phyloP scores from a whole-genome alignment of 2,797 vertebrate species.

The Spea hammondii region DNA sequence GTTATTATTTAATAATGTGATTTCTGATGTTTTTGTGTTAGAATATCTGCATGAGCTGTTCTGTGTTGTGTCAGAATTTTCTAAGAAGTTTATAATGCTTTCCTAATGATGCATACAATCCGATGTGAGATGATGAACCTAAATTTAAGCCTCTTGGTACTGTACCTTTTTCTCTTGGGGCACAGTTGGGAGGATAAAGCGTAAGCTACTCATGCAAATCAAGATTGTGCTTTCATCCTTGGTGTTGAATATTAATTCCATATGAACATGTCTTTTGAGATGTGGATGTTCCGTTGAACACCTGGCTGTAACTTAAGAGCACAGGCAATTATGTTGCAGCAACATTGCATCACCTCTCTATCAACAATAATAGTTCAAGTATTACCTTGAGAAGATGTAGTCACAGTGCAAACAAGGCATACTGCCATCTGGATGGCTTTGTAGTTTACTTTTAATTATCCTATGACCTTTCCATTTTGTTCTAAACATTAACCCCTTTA shows the following conservation, averaged over 20 bases:
- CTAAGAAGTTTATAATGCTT: neutral
- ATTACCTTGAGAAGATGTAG: conserved; percentile 53
- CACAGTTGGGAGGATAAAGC: conserved; percentile 10
- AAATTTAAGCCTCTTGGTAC: neutral
- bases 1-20: neutral
- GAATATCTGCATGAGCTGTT: too few species aligned
- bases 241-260: conserved; percentile 26
- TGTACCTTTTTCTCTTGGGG: neutral
- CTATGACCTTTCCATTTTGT: conserved; percentile 53
- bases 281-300: conserved; percentile 43
- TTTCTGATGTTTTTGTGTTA: neutral
- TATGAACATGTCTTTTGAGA: conserved; percentile 36
- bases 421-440: conserved; percentile 50
- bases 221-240: conserved; percentile 12
- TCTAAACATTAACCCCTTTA: conserved; percentile 45
- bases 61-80: neutral
- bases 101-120: neutral
- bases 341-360: conserved; percentile 50
- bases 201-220: conserved; percentile 18
- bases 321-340: conserved; percentile 50
- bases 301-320: conserved; percentile 50
- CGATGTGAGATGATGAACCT: neutral
- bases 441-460: conserved; percentile 51
- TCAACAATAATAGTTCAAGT: conserved; percentile 52
- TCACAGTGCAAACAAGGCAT: conserved; percentile 50